Percentiles rank a stretch among this genome's conserved stretches.
phyloP scores from a whole-genome alignment of 2,888 invertebrate genomes.

The Melinaea menophilus region DNA sequence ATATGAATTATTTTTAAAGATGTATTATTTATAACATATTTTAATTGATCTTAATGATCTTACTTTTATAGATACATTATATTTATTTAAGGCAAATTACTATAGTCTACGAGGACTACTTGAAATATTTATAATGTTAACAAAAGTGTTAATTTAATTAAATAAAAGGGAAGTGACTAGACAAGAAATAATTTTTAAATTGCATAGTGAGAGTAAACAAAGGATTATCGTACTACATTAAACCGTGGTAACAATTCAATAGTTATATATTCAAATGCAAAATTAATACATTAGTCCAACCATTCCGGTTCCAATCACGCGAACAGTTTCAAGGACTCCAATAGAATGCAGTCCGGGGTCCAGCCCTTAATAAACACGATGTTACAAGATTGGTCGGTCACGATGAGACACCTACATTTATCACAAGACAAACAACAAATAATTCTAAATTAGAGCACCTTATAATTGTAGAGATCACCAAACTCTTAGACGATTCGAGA shows the following conservation, averaged over 20 bases:
- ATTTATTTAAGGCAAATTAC: too few relatives aligned
- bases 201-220: conserved; percentile 14
- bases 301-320: conserved; percentile 30
- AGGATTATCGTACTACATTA: conserved; percentile 25
- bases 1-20: conserved; percentile 21
- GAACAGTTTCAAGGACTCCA: conserved; percentile 28
- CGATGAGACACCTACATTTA: conserved; percentile 64
- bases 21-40: too few relatives aligned
- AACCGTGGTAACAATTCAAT: conserved; percentile 54
- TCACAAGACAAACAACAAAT: conserved; percentile 72
- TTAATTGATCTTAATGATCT: too few relatives aligned
- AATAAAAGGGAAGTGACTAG: conserved; percentile 28
- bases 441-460: conserved; percentile 77
- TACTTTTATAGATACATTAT: too few relatives aligned
- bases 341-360: conserved; percentile 49
- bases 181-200: conserved; percentile 17
- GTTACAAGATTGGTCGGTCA: conserved; percentile 69
- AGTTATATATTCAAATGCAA: conserved; percentile 68
- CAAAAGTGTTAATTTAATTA: not conserved
- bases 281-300: conserved; percentile 45
- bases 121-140: conserved; percentile 5
- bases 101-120: too few relatives aligned
- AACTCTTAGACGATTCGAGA: conserved; percentile 57
- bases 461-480: conserved; percentile 78
- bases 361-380: conserved; percentile 67